Conservation (phyloP, 2,113 vertebrate genomes). For the Nothocercus nigrocapillus region DNA sequence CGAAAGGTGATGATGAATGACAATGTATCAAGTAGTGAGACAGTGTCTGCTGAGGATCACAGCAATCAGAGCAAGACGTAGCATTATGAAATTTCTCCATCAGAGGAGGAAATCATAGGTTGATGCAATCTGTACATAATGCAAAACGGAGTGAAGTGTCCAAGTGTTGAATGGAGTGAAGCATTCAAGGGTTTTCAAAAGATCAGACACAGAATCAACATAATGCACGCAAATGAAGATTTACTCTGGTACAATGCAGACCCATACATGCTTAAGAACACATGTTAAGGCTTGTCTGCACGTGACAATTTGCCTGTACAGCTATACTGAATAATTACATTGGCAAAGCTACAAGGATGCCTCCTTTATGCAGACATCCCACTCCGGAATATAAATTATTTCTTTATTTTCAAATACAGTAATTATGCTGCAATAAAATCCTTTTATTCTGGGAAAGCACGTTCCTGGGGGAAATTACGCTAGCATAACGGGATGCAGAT, state of each 20-base stretch:
- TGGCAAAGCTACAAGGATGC: neutral
- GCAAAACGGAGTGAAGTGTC: neutral
- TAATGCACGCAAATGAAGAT: neutral
- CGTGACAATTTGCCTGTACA: neutral
- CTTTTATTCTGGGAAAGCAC: neutral
- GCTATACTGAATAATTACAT: neutral
- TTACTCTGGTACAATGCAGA: neutral
- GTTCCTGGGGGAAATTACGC: neutral
- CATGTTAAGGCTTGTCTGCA: neutral
- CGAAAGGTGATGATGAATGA: slow-evolving; percentile 34
- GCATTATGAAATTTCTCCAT: neutral
- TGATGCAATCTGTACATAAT: slow-evolving; percentile 20
- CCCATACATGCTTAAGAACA: neutral
- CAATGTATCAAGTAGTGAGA: neutral
- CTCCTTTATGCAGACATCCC: neutral
- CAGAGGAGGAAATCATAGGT: neutral
- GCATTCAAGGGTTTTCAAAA: neutral
- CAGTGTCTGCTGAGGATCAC: neutral
- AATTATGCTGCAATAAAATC: neutral
- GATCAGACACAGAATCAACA: neutral
- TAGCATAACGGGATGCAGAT: neutral
- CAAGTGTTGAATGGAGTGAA: neutral
- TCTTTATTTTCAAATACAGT: neutral
- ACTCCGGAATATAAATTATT: neutral
- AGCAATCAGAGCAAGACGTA: neutral